Evolutionary conservation across 2,113 vertebrate genomes (phyloP), one percentile per base, ranked within the genome.

Genomic region (Myocastor coypus): DNA sequence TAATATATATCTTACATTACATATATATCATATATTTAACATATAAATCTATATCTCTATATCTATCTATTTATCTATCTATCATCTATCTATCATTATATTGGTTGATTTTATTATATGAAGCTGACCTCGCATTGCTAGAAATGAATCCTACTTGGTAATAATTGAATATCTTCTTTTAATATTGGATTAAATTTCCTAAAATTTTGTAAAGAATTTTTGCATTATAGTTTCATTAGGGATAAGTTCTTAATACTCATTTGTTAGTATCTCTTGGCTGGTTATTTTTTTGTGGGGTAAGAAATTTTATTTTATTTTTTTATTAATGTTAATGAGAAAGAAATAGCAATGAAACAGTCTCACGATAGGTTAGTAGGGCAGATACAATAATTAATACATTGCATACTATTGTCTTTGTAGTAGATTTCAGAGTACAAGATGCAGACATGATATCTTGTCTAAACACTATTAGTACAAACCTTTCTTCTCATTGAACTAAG

Each of bases 171-270:
- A 61, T 68, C 7, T 2, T 63, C 83, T 84, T 89, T 63, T 57
- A n/a, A 78, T 24, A 19, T 37, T 40, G 42, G 34, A 24, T 84
- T 80, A 5, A 59, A 9, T 42, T 40, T 92, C 30, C 19, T 42
- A 77, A 83, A 94, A 83, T 40, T 84, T 63, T 84, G n/a, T 77
- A 14, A 77, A 42, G 42, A 57, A 77, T 57, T 66, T 89, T 75
- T 84, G 14, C 30, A 84, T 66, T 16, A 20, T 92, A 63, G 7
- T 3, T 37, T 80, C 37, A 42, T 55, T 77, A 55, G 80, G 12
- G 55, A 26, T 22, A 57, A 37, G 66, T 20, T 50, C 10, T 87
- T 28, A 30, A 5, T 59, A 30, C 68, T 52, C n/a, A 59, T 37
- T 77, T 78, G 17, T 89, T 55, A 63, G 59, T 37, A 34, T 73